Evolutionary conservation across 1,140 invertebrate species (phyloP).

Genomic region (Agrilus planipennis): DNA sequence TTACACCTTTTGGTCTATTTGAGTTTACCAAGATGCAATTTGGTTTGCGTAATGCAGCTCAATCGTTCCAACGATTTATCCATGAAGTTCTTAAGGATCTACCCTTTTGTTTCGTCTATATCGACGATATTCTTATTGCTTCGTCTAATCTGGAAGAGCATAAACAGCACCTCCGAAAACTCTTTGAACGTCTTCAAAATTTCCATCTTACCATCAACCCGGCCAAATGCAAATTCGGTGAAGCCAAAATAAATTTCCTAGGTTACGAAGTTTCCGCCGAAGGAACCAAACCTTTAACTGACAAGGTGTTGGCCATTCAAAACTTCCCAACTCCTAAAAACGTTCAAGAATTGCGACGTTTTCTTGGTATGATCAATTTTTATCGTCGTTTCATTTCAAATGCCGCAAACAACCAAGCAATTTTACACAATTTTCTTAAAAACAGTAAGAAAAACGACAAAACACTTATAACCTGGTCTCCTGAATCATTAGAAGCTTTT

Average conservation of each 20-base stretch:
- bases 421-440: slow-evolving; percentile 13
- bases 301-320: slow-evolving; percentile 16
- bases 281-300: slow-evolving; percentile 17
- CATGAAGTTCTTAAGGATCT: neutral
- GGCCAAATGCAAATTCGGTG: slow-evolving; percentile 24
- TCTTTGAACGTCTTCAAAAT: slow-evolving; percentile 12
- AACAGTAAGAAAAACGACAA: slow-evolving; percentile 16
- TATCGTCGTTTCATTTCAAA: slow-evolving; percentile 24
- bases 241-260: slow-evolving; percentile 18
- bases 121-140: slow-evolving; percentile 29
- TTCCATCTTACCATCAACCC: slow-evolving; percentile 25
- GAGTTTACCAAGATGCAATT: neutral
- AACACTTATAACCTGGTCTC: slow-evolving; percentile 16
- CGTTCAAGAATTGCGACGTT: slow-evolving; percentile 19
- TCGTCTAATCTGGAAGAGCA: slow-evolving; percentile 22
- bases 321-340: slow-evolving; percentile 12
- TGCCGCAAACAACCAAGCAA: slow-evolving; percentile 19
- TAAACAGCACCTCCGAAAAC: slow-evolving; percentile 16
- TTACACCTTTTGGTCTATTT: neutral
- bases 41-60: neutral
- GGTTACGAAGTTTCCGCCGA: slow-evolving; percentile 20
- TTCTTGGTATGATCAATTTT: slow-evolving; percentile 29
- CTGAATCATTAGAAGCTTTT: slow-evolving; percentile 15
- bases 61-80: no score
- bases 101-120: neutral